Percentiles rank a stretch among this genome's conserved stretches.
phyloP scores from a whole-genome alignment of 2,888 invertebrate species.

The Phlogophora meticulosa region DNA sequence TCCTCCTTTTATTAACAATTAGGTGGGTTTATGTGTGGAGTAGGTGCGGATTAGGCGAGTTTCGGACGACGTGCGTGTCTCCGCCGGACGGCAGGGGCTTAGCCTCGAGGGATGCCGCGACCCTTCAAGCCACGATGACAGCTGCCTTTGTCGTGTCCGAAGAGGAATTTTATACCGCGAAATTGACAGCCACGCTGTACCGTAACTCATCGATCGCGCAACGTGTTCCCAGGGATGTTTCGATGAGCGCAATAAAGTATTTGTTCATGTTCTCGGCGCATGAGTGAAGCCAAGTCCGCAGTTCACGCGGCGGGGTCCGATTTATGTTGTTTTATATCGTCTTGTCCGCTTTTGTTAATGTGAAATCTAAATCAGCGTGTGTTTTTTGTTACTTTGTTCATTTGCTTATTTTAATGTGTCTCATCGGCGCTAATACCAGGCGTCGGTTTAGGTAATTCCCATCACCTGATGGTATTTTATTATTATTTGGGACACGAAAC shows the following conservation, averaged over 20 bases:
- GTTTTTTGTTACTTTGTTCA: slow-evolving; percentile 69
- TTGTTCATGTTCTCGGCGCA: slow-evolving; percentile 76
- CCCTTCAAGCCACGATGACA: slow-evolving; percentile 88
- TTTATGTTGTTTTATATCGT: slow-evolving; percentile 86
- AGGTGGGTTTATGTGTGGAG: slow-evolving; percentile 90
- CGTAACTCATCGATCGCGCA: slow-evolving; percentile 82
- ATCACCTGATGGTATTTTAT: slow-evolving; percentile 7
- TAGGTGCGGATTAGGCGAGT: slow-evolving; percentile 88
- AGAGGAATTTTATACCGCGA: slow-evolving; percentile 88
- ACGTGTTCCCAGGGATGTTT: slow-evolving; percentile 80
- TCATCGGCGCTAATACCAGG: slow-evolving; percentile 28
- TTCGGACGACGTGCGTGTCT: slow-evolving; percentile 87
- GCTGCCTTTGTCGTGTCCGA: slow-evolving; percentile 88
- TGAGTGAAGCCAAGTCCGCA: slow-evolving; percentile 74
- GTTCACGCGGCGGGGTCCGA: slow-evolving; percentile 84
- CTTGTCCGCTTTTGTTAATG: slow-evolving; percentile 89
- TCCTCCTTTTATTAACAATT: slow-evolving; percentile 90
- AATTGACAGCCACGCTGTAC: slow-evolving; percentile 86
- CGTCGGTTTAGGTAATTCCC: slow-evolving; percentile 10
- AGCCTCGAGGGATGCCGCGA: slow-evolving; percentile 86
- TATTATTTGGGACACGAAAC: not conserved
- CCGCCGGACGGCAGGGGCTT: slow-evolving; percentile 83
- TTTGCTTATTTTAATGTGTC: slow-evolving; percentile 64
- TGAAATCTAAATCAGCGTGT: slow-evolving; percentile 85
- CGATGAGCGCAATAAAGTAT: slow-evolving; percentile 85